Evolutionary conservation across 2,888 invertebrate species (phyloP).

Genomic region (Pyrochroa serraticornis): DNA sequence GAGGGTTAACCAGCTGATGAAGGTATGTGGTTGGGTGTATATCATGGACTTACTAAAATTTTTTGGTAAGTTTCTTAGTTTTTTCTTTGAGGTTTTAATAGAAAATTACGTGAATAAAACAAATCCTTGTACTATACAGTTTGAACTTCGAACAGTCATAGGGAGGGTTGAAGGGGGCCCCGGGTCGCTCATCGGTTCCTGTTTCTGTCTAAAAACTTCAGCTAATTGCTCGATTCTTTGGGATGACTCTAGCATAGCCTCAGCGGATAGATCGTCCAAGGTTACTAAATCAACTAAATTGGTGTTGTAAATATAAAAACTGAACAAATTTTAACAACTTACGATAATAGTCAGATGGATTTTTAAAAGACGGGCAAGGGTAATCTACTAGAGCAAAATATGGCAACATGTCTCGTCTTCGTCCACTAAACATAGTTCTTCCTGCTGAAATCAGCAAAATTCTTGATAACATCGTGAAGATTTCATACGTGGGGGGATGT

Average conservation of each 20-base stretch:
- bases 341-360: constrained; percentile 96
- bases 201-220: constrained; percentile 76
- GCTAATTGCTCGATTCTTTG: constrained; percentile 90
- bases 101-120: constrained; percentile 68
- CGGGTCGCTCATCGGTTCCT: constrained; percentile 68
- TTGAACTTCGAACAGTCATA: constrained; percentile 68
- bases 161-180: constrained; percentile 82
- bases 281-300: constrained; percentile 88
- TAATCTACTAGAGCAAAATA: constrained; percentile 89
- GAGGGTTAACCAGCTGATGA: constrained; percentile 78
- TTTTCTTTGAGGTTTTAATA: neutral
- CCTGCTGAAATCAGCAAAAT: constrained; percentile 88
- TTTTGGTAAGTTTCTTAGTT: neutral
- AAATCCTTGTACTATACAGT: constrained; percentile 72
- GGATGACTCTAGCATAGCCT: constrained; percentile 93
- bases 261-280: constrained; percentile 89
- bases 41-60: constrained; percentile 67
- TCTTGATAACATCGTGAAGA: constrained; percentile 90
- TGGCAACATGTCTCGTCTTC: constrained; percentile 86
- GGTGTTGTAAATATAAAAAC: neutral
- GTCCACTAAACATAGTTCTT: constrained; percentile 89
- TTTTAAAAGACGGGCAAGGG: constrained; percentile 95
- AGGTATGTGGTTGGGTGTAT: constrained; percentile 84
- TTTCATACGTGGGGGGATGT: constrained; percentile 94
- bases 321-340: constrained; percentile 55